phyloP scores from a whole-genome alignment of 2,888 invertebrate genomes.

The Neocrepidodera transversa region DNA sequence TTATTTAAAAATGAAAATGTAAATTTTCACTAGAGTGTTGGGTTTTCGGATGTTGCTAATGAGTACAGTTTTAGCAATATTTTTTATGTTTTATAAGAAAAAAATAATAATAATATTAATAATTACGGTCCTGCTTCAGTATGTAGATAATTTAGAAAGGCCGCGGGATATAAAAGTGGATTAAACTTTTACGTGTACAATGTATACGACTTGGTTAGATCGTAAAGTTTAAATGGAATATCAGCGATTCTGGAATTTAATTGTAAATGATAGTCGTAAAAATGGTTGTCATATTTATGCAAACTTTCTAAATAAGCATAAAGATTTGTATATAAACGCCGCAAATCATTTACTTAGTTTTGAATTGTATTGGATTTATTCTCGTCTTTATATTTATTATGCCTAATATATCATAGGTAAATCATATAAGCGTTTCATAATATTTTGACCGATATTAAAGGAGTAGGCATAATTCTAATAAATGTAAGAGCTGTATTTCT shows the following conservation, averaged over 20 bases:
- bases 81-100: background rate
- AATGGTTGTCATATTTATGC: slow-evolving; percentile 24
- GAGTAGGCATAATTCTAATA: no score
- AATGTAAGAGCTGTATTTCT: no score
- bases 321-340: slow-evolving; percentile 12
- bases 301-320: slow-evolving; percentile 14
- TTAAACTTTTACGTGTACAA: slow-evolving; percentile 26
- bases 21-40: no score
- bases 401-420: no score
- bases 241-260: slow-evolving; percentile 22
- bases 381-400: background rate
- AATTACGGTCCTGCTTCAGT: background rate
- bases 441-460: no score
- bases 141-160: slow-evolving; percentile 27
- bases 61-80: no score
- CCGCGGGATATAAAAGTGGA: slow-evolving; percentile 28
- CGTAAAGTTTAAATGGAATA: slow-evolving; percentile 21
- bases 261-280: slow-evolving; percentile 19
- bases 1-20: no score
- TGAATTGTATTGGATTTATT: slow-evolving; percentile 6
- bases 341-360: slow-evolving; percentile 21
- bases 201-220: slow-evolving; percentile 20
- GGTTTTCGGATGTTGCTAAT: no score
- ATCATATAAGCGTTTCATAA: no score
- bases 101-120: background rate